phyloP scores from a whole-genome alignment of 2,113 vertebrate genomes.

The Grammomys dolichurus region DNA sequence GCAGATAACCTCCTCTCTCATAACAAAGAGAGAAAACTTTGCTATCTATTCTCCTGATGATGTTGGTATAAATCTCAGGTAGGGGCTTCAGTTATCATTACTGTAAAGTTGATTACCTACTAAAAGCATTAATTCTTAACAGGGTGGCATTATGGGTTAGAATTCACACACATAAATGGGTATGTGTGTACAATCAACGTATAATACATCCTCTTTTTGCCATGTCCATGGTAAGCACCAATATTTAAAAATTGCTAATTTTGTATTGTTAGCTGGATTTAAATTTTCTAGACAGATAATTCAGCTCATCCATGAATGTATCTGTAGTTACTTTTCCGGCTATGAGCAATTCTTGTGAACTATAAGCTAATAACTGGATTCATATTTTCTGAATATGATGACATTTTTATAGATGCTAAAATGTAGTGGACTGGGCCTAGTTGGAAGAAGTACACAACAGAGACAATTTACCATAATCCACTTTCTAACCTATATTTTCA shows the following conservation, averaged over 20 bases:
- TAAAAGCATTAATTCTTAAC: not conserved
- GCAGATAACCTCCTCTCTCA: not conserved
- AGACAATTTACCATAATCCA: too few species aligned
- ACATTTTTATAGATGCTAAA: not conserved
- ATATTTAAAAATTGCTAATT: not conserved
- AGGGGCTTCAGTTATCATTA: fast-evolving
- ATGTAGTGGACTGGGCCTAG: not conserved
- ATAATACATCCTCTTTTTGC: too few species aligned
- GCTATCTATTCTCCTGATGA: not conserved
- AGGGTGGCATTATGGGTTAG: not conserved
- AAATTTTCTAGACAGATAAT: not conserved
- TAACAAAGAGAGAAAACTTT: not conserved
- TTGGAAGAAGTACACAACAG: not conserved
- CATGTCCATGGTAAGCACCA: not conserved
- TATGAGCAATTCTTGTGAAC: not conserved
- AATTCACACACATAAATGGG: not conserved
- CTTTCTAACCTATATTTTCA: not conserved
- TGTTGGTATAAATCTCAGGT: not conserved
- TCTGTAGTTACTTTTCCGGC: not conserved
- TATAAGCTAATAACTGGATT: not conserved
- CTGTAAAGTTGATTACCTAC: not conserved
- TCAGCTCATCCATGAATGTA: not conserved
- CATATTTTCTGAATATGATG: not conserved
- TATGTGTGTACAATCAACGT: not conserved
- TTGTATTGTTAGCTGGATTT: not conserved